Base-by-base conservation (phyloP, 2,113 vertebrate species). In the Clarias macrocephalus region DNA sequence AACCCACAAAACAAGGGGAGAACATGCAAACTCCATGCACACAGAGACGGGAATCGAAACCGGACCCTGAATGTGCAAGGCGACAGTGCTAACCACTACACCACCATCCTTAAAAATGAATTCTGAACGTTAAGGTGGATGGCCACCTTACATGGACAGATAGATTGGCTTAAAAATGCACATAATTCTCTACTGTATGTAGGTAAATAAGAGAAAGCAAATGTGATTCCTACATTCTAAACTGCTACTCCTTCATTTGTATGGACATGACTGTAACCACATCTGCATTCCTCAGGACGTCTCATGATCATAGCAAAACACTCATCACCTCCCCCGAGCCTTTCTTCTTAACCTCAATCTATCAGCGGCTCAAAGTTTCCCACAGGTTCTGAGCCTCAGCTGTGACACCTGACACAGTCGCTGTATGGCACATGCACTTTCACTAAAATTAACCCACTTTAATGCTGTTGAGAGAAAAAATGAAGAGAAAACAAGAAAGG, bases 341-440 rank as follows among this genome's bases (percentile, higher is more conserved):
- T 86, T 72, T 86, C 65, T 89, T 89, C 85, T 91, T 92, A 94
- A 94, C 93, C 92, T 93, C 92, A 93, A 93, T 93, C 92, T 92
- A 92, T 94, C 93, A 93, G 87, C 88, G 84, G 82, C 92, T 90
- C 88, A 86, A 81, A 87, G 88, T 65, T 87, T 87, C 56, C 82
- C 59, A 73, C 83, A 48, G 72, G 76, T 89, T 83, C 89, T 48
- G 28, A 88, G 89, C 70, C 79, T 88, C 86, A 82, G 86, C 88
- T 87, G 88, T 89, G 84, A 85, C 79, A 90, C 86, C 87, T 91
- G 79, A 92, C 87, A 84, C 52, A n/a, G 85, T 48, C 21, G 73
- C 60, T 81, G 87, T 81, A 89, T 19, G 76, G 85, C 72, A 30
- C 56, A 84, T 37, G 11, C 80, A 54, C 76, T 25, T 54, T 88